Conservation (phyloP, 2,113 vertebrate species). For the Eolophus roseicapilla region DNA sequence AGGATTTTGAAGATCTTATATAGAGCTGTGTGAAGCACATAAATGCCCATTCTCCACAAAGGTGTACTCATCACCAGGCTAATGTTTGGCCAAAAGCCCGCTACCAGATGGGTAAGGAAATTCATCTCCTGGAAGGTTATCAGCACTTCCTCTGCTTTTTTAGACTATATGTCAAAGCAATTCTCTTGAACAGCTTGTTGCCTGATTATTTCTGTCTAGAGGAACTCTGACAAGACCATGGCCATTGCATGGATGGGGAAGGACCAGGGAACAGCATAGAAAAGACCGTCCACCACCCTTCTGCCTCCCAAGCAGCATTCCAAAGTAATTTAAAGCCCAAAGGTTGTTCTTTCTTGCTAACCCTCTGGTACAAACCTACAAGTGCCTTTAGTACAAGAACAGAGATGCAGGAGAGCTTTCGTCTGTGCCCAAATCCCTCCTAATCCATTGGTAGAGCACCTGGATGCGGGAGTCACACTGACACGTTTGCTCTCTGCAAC, state of each 20-base stretch:
- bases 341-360: background rate
- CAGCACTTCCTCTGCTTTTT: background rate
- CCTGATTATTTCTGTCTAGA: background rate
- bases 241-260: background rate
- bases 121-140: background rate
- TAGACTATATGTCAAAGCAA: background rate
- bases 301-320: background rate
- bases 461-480: background rate
- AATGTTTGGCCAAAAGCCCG: background rate
- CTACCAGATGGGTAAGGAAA: background rate
- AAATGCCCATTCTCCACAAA: background rate
- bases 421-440: background rate
- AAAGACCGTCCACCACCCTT: background rate
- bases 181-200: rapidly evolving
- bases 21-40: background rate
- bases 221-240: background rate
- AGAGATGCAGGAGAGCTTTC: background rate
- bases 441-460: background rate
- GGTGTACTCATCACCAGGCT: background rate
- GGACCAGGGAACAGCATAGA: background rate
- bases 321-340: background rate
- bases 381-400: background rate
- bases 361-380: background rate
- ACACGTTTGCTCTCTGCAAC: background rate
- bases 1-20: background rate